Evolutionary conservation across 2,888 invertebrate genomes (phyloP), one percentile per base, ranked within the genome.

Genomic region (Lymantria monacha): DNA sequence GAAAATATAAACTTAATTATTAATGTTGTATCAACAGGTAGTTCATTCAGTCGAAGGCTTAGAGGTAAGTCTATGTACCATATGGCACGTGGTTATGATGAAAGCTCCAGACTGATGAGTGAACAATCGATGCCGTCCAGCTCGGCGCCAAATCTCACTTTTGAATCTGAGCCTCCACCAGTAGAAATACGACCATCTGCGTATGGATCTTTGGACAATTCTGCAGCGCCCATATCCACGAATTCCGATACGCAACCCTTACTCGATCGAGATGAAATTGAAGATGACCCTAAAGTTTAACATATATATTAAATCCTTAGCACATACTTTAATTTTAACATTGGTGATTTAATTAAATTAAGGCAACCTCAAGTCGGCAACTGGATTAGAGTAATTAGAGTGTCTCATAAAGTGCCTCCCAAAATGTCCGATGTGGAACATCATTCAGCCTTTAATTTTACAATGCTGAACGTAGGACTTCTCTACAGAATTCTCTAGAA

Each of bases 21-120:
- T 8, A 33, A 33, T 33, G 10, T 10, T 33, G 10, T 30, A 46
- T 10, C 22, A 9, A 48, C 78, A 94, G 94, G 95, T 63, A 95
- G 95, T 69, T 95, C 96, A 12, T 93, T 96, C 61, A 96, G 96
- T 74, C 93, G 96, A 42, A 91, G 95, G 57, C 93, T 96, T 60
- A 92, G 96, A 48, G 96, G 96, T n/a, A 94, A 95, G 61, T 94
- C 93, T 45, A 94, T 93, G 85, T 96, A 96, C 81, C 94, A 94
- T 62, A 93, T 96, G 81, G 90, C 96, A 0, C 93, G 95, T 63
- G 95, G 95, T 0, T 93, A 90, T 44, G 94, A 94, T 52, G 94
- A 94, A 66, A 93, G 91, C 63, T 83, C 91, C 0, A 77, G 91
- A 43, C 72, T 92, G n/a, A 79, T 92, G 51, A 73, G 68, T 37